These are phyloP conservation scores for Colaptes auratus DNA, from an alignment of 2,113 vertebrate genomes.

Conservation along the genomic window DNA sequence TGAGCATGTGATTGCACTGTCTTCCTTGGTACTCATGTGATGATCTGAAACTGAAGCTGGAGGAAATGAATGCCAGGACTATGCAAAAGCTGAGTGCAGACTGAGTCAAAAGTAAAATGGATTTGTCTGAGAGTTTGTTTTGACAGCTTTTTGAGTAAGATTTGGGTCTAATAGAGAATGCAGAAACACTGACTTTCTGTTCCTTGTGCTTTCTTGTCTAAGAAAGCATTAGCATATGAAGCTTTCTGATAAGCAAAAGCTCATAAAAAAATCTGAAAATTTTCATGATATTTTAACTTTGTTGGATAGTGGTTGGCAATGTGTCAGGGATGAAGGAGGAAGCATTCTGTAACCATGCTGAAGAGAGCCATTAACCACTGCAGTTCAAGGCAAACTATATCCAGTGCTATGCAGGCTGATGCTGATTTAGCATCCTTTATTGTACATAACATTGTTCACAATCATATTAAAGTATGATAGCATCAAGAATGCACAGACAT, in stretches of 20 bases:
- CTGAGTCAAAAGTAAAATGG: neutral
- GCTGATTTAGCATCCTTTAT: neutral
- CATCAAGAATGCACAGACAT: neutral
- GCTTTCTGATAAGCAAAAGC: neutral
- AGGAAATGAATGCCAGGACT: constrained; percentile 19
- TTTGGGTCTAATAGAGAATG: neutral
- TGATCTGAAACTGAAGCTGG: neutral
- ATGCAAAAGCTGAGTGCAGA: neutral
- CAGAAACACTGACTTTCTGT: neutral
- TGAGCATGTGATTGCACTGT: neutral
- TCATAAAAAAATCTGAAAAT: neutral
- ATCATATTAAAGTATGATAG: neutral
- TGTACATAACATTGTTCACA: neutral
- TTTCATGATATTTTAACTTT: neutral
- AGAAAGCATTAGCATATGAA: neutral
- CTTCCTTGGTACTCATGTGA: neutral
- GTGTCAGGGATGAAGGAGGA: neutral
- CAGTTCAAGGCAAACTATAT: neutral
- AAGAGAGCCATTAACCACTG: neutral
- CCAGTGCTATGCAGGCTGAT: accelerated
- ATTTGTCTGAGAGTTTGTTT: constrained; percentile 23
- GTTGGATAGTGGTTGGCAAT: neutral
- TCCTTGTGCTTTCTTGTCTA: neutral
- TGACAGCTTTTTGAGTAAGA: constrained; percentile 24
- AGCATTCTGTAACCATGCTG: neutral